phyloP scores from a whole-genome alignment of 2,113 vertebrate genomes.

The Mirounga angustirostris region DNA sequence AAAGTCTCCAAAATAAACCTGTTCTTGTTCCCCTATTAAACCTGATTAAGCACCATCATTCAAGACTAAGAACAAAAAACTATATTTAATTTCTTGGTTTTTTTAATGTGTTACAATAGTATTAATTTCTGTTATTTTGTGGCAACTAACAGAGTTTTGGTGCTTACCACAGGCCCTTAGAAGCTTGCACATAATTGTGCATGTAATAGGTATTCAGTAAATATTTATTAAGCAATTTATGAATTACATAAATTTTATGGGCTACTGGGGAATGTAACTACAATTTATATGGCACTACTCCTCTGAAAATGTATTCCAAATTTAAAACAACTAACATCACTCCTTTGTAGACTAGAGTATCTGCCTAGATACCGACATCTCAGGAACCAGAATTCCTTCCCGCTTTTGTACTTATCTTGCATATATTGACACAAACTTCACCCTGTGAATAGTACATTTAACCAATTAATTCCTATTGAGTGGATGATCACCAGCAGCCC shows the following conservation, averaged over 20 bases:
- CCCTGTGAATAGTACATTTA: neutral
- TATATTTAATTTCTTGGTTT: neutral
- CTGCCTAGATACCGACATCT: neutral
- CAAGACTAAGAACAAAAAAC: slow-evolving; percentile 9
- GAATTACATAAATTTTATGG: neutral
- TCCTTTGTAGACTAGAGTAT: neutral
- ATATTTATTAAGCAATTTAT: slow-evolving; percentile 5
- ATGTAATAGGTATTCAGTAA: neutral
- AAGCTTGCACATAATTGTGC: neutral
- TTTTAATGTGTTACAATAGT: neutral
- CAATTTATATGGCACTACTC: neutral
- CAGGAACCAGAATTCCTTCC: neutral
- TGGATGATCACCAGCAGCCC: neutral
- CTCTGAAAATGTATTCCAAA: neutral
- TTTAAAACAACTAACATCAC: slow-evolving; percentile 24
- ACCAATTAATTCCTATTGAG: neutral
- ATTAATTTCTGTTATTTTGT: slow-evolving; percentile 30
- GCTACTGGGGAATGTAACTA: neutral
- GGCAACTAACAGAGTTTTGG: neutral
- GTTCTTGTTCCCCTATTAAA: neutral
- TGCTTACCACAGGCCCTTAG: neutral
- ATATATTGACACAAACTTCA: neutral
- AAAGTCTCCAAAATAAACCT: neutral
- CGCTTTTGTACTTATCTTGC: neutral
- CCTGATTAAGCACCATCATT: neutral